Evolutionary conservation across 2,888 invertebrate species (phyloP), one percentile per base, ranked within the genome.

Genomic region (Cosmopolites sordidus): DNA sequence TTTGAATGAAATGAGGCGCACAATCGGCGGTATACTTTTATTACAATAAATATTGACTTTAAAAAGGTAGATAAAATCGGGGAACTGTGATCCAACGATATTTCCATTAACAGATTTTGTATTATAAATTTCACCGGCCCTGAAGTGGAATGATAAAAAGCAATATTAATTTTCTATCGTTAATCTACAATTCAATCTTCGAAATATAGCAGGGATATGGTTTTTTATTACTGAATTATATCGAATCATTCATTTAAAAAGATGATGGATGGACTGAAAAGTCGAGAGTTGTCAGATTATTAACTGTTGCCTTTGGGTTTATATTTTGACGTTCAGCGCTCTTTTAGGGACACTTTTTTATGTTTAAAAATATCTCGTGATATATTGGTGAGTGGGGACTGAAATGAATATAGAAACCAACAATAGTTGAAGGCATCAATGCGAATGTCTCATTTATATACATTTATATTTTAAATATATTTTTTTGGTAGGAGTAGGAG

Each of bases 181-280:
- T 52, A 52, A 52, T 52, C 52, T 47, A 47, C 52, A 48, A 52
- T 48, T 52, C 52, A 43, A 52, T 52, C 43, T 47, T 43, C 39
- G 41, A 47, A 38, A 33, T 43, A 47, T 52, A 43, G 43, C 37
- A 27, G 39, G 43, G 43, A 47, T 48, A 33, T 16, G 33, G 43
- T 30, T 52, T 33, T 53, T 53, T 53, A 41, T 53, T 48, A 40
- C 43, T 40, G 41, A 53, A 53, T 44, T 53, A 53, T 53, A 33
- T 39, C 48, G 27, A 48, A 27, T 30, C 30, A 44, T 53, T 48
- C 53, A 44, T 48, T 48, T 43, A 48, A 48, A 53, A 44, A 53
- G 33, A 43, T 53, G 53, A 53, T 53, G 53, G 53, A 53, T 53
- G 48, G 48, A 41, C 44, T 43, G 48, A 44, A 53, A 53, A 53